Evolutionary conservation across 2,797 vertebrate species (phyloP), one percentile per base, ranked within the genome.

Genomic region (Mormyrops attenuatus): DNA sequence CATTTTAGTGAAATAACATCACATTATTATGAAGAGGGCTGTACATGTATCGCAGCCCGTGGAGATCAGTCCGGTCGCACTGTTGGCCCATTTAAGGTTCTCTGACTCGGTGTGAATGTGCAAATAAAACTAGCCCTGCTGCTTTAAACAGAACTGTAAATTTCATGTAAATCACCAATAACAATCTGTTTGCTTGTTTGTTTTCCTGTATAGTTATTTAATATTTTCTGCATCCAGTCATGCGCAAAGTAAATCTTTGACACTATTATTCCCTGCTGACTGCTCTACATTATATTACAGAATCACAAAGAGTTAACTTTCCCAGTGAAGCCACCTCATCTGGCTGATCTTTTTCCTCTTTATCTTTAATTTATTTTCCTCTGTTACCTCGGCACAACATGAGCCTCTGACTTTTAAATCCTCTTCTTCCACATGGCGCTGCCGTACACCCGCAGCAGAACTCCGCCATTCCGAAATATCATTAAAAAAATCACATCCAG

Each of bases 401-500:
- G 93, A 91, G 92, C 94, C 93, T 92, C 93, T 89, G 41, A 63
- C 88, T 92, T 41, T 88, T 89, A 92, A 89, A 92, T 92, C 91
- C 30, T 88, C 91, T 84, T 93, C 91, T 94, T 92, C 57, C 94
- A 94, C 92, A 92, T 88, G 90, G 90, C 44, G 0, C 90, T 90
- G 92, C 92, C 92, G 92, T 93, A 93, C 93, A 92, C 91, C 93
- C 91, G 90, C 91, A 92, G 92, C 92, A 92, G 91, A 52, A 88
- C 92, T 90, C 85, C 73, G 89, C 90, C 3, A 94, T 94, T 95
- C 93, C 94, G 94, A 95, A 96, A 95, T 95, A 95, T 94, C 91
- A 94, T 95, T 95, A 89, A 95, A 95, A 95, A 94, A 95, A 92
- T 93, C 95, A 95, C 94, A 94, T 90, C 53, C 91, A 91, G 91